Evolutionary conservation across 2,888 invertebrate species (phyloP).

Genomic region (Agriotes lineatus): DNA sequence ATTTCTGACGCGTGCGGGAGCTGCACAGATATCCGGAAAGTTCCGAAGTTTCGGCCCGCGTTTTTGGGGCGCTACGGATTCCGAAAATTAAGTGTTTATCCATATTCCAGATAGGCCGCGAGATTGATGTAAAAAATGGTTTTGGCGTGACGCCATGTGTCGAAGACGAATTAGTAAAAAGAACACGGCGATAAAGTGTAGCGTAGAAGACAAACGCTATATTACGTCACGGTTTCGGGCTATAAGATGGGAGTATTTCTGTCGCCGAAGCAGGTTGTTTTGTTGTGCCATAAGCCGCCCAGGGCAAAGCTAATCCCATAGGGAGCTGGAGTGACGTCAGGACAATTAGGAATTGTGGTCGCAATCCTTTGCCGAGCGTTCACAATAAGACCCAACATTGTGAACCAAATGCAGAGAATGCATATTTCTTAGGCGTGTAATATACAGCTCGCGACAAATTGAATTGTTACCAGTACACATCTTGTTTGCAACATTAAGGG

Average conservation of each 20-base stretch:
- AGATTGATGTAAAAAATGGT: background rate
- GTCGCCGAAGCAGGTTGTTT: slow-evolving; percentile 43
- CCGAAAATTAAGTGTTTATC: background rate
- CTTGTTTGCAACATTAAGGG: slow-evolving; percentile 15
- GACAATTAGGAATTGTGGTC: slow-evolving; percentile 49
- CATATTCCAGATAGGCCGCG: background rate
- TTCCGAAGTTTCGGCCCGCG: background rate
- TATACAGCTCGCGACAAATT: slow-evolving; percentile 20
- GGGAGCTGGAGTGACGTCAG: slow-evolving; percentile 48
- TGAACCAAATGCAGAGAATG: slow-evolving; percentile 20
- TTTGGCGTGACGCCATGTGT: background rate
- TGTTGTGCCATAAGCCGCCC: slow-evolving; percentile 44
- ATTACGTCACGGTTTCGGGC: slow-evolving; percentile 24
- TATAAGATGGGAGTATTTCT: slow-evolving; percentile 30
- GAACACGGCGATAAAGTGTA: slow-evolving; percentile 12
- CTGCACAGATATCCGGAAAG: background rate
- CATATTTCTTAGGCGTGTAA: slow-evolving; percentile 21
- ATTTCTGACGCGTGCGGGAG: background rate
- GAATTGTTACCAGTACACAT: slow-evolving; percentile 19
- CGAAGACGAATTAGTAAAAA: slow-evolving; percentile 20
- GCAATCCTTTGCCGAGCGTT: slow-evolving; percentile 25
- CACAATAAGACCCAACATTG: slow-evolving; percentile 22
- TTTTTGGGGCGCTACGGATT: background rate
- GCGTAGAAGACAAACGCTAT: slow-evolving; percentile 14
- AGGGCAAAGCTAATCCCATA: slow-evolving; percentile 45